Evolutionary conservation across 2,888 invertebrate species (phyloP).

Genomic region (Mamestra brassicae): DNA sequence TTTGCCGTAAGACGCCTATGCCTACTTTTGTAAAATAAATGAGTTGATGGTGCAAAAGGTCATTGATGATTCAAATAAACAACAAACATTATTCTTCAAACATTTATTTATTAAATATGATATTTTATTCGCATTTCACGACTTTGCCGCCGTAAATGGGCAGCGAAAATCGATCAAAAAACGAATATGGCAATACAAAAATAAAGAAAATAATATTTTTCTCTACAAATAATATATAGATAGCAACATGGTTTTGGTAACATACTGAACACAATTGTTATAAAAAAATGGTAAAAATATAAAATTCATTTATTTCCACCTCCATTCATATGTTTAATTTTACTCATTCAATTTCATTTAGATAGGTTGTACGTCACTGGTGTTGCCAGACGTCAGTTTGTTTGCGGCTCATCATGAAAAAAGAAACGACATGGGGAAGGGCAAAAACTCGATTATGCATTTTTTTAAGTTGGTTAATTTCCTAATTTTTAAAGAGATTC

Average conservation of each 20-base stretch:
- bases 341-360: constrained; percentile 14
- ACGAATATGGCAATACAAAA: constrained; percentile 58
- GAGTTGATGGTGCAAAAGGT: too few relatives aligned
- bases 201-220: constrained; percentile 49
- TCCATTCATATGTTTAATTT: constrained; percentile 24
- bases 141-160: constrained; percentile 9
- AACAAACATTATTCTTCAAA: constrained; percentile 29
- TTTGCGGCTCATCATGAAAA: constrained; percentile 14
- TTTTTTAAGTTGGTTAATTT: neutral
- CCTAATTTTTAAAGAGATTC: constrained; percentile 21
- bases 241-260: constrained; percentile 68
- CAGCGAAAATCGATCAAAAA: constrained; percentile 10
- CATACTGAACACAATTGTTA: constrained; percentile 67
- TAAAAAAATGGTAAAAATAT: constrained; percentile 48
- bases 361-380: constrained; percentile 1
- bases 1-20: too few relatives aligned
- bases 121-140: constrained; percentile 35
- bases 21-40: too few relatives aligned
- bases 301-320: constrained; percentile 33
- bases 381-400: constrained; percentile 20
- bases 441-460: neutral
- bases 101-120: constrained; percentile 55
- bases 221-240: constrained; percentile 54
- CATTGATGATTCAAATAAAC: constrained; percentile 12
- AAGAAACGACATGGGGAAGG: neutral